Evolutionary conservation across 2,888 invertebrate genomes (phyloP).

Genomic region (Drosophila parthenogenetica): DNA sequence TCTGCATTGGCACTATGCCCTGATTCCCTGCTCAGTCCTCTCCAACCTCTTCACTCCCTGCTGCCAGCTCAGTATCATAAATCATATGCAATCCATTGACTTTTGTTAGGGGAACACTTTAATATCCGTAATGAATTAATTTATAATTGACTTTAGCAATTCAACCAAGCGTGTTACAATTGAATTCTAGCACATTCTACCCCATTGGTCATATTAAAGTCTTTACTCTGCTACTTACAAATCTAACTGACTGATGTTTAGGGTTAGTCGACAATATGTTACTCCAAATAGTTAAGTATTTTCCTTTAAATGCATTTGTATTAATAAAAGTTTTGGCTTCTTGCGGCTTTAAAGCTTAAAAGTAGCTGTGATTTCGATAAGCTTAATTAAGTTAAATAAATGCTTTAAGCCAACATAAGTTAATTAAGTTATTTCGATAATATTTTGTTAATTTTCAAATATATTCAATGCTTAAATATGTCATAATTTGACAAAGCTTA

Average conservation of each 20-base stretch:
- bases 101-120: slow-evolving; percentile 52
- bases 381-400: too few relatives aligned
- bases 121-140: slow-evolving; percentile 52
- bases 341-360: too few relatives aligned
- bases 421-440: too few relatives aligned
- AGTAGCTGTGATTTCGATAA: too few relatives aligned
- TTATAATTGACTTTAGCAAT: slow-evolving; percentile 52
- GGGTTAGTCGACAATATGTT: background rate
- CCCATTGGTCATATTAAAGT: slow-evolving; percentile 9
- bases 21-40: background rate
- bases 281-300: too few relatives aligned
- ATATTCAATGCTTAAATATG: too few relatives aligned
- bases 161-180: slow-evolving; percentile 32
- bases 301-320: too few relatives aligned
- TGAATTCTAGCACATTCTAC: slow-evolving; percentile 17
- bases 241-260: background rate
- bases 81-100: slow-evolving; percentile 60
- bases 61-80: slow-evolving; percentile 19
- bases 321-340: too few relatives aligned
- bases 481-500: too few relatives aligned
- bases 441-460: too few relatives aligned
- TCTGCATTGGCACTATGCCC: slow-evolving; percentile 45
- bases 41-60: background rate
- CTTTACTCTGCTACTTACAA: background rate
- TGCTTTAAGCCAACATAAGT: too few relatives aligned